A percentile compares a stretch with the other conserved stretches of the same genome.
These are phyloP conservation scores for Noctilio leporinus DNA, from an alignment of 2,113 vertebrate species.

Conservation along the genomic window DNA sequence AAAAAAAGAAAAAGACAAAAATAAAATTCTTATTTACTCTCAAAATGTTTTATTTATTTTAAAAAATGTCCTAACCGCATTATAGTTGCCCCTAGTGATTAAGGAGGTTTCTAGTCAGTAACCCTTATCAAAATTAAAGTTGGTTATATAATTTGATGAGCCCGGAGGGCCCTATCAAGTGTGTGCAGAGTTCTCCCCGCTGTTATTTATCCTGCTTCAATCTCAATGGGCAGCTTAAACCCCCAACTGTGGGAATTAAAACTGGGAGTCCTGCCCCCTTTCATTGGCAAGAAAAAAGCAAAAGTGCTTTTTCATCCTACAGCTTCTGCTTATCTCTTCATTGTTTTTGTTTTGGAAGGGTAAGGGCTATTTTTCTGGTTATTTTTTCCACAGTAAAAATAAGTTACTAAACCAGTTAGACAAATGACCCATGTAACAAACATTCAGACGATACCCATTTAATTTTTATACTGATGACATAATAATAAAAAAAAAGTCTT, in stretches of 20 bases:
- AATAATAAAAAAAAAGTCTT: conserved; percentile 3
- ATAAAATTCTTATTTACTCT: background rate
- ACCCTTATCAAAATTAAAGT: background rate
- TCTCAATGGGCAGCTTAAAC: background rate
- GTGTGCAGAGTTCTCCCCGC: background rate
- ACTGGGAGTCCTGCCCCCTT: background rate
- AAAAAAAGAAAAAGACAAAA: background rate
- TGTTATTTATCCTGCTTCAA: background rate
- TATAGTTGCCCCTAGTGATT: background rate
- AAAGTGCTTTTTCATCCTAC: background rate
- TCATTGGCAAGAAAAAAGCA: background rate
- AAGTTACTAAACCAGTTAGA: background rate
- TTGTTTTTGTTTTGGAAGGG: background rate
- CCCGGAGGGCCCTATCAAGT: too few relatives aligned
- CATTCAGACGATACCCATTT: background rate
- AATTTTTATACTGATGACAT: background rate
- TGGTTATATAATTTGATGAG: background rate
- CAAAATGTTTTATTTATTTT: background rate
- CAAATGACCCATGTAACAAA: background rate
- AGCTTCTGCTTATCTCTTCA: background rate
- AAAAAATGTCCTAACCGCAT: background rate
- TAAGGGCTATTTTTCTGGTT: background rate
- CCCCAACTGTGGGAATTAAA: background rate
- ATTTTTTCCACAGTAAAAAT: background rate
- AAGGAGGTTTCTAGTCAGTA: background rate